A percentile compares a stretch with the other conserved stretches of the same genome.
Evolutionary conservation across 1,140 invertebrate species (phyloP).

Genomic region (Ectropis grisescens): DNA sequence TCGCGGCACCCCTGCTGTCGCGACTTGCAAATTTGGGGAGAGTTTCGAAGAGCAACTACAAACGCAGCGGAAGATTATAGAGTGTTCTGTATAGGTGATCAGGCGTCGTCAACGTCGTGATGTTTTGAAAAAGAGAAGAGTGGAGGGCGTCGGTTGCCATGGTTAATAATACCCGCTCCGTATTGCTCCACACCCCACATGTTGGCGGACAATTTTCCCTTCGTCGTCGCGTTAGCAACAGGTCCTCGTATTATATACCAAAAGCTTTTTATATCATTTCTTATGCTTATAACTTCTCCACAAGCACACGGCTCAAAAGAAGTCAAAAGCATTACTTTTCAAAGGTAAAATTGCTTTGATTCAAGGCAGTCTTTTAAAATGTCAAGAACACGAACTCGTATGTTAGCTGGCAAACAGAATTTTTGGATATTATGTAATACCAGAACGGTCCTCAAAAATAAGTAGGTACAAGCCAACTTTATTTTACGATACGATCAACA

Average conservation of each 20-base stretch:
- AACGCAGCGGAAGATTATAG: conserved; percentile 49
- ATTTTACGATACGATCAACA: too few species aligned
- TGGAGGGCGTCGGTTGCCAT: conserved; percentile 49
- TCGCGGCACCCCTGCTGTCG: conserved; percentile 42
- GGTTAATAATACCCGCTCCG: conserved; percentile 51
- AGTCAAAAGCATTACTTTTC: conserved; percentile 18
- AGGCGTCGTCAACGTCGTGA: conserved; percentile 49
- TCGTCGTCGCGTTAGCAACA: conserved; percentile 44
- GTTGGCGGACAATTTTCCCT: conserved; percentile 17
- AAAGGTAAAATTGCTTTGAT: conserved; percentile 21
- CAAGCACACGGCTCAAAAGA: conserved; percentile 12
- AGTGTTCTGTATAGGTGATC: conserved; percentile 54
- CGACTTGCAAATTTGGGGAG: conserved; percentile 61
- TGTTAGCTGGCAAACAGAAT: too few species aligned
- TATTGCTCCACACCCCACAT: conserved; percentile 25
- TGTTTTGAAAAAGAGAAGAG: conserved; percentile 51
- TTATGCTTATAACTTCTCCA: conserved; percentile 18
- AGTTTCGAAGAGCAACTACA: conserved; percentile 16
- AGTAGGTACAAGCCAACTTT: too few species aligned
- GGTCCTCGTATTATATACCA: conserved; percentile 23
- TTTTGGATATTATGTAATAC: too few species aligned
- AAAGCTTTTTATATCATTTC: conserved; percentile 26
- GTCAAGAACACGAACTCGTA: too few species aligned
- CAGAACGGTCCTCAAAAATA: too few species aligned
- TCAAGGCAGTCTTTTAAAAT: conserved; percentile 2